Base-by-base conservation (phyloP, 2,888 invertebrate genomes). In the Gastrophysa polygoni region DNA sequence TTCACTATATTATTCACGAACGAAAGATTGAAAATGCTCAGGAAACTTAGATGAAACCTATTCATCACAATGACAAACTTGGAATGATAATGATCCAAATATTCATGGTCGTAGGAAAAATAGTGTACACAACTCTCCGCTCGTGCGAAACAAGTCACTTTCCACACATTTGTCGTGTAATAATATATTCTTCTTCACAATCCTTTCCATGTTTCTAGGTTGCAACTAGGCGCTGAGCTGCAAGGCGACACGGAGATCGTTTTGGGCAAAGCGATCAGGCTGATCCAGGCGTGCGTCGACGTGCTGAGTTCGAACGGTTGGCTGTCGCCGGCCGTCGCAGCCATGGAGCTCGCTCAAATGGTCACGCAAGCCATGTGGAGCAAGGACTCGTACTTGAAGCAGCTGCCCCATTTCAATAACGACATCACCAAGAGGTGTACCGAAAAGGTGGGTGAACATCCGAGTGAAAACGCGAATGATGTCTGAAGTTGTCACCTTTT, bases 311-410 rank as follows among this genome's bases (percentile, higher is more conserved):
- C 95, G 47, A 98, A 97, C 75, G 98, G 99, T 29, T 99, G 99
- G 99, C 85, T 99, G 52, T 91, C 95, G 0, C 98, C 99, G 0
- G 99, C 98, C 2, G 94, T 99, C 43, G 96, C 98, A 16, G 98
- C 98, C 74, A 99, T 99, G 99, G 99, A 99, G 83, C 85, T 99
- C 75, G 96, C 98, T 0, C 99, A 99, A 84, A 99, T 99, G 98
- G 94, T 96, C 1, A 99, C 99, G 0, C 99, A 99, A 83, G 98
- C 98, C 8, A 97, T 99, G 97, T 99, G 98, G 97, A 95, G 93
- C 75, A 98, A 97, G 82, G 99, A 99, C 83, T 95, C 96, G 0
- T 97, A 98, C 78, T 86, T 99, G 65, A 91, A 97, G 66, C 99
- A 99, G 78, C 82, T 99, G 78, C 99, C 99, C 1, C 98, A 99